phyloP scores from a whole-genome alignment of 1,140 invertebrate species.

The Brachionus rubens region DNA sequence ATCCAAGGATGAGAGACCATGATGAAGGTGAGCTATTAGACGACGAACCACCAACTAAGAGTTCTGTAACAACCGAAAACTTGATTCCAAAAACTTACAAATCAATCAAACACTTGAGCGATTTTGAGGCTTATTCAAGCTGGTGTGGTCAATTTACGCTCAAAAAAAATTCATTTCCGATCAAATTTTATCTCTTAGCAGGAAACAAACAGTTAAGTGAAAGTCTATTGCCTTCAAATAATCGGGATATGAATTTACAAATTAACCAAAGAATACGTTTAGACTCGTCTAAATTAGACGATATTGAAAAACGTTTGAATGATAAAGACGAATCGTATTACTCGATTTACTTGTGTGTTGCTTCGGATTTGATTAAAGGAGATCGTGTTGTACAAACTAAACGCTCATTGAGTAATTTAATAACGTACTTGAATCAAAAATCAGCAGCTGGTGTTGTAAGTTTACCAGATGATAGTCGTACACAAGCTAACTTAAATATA shows the following conservation, averaged over 20 bases:
- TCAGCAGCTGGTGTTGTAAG: slow-evolving; percentile 22
- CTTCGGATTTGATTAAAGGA: background rate
- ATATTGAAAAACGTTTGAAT: background rate
- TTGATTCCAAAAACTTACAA: too few relatives aligned
- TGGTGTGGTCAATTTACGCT: slow-evolving; percentile 21
- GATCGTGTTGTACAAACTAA: background rate
- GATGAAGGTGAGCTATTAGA: too few relatives aligned
- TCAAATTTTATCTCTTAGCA: slow-evolving; percentile 15
- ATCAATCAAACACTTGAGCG: background rate
- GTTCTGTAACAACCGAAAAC: too few relatives aligned
- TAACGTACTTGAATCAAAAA: slow-evolving; percentile 32
- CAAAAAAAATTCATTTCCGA: slow-evolving; percentile 40
- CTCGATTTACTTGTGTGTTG: background rate
- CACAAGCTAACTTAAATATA: slow-evolving; percentile 14
- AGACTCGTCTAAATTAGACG: slow-evolving; percentile 27
- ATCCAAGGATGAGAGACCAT: too few relatives aligned
- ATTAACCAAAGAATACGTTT: slow-evolving; percentile 26
- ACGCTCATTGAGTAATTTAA: slow-evolving; percentile 7
- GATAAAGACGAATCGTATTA: background rate
- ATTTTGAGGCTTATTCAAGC: background rate
- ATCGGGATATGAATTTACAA: background rate
- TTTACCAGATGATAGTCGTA: background rate
- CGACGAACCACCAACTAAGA: too few relatives aligned
- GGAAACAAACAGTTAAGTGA: background rate
- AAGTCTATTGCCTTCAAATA: background rate